Conservation (phyloP, 1,140 invertebrate species). For the Reticulitermes speratus region DNA sequence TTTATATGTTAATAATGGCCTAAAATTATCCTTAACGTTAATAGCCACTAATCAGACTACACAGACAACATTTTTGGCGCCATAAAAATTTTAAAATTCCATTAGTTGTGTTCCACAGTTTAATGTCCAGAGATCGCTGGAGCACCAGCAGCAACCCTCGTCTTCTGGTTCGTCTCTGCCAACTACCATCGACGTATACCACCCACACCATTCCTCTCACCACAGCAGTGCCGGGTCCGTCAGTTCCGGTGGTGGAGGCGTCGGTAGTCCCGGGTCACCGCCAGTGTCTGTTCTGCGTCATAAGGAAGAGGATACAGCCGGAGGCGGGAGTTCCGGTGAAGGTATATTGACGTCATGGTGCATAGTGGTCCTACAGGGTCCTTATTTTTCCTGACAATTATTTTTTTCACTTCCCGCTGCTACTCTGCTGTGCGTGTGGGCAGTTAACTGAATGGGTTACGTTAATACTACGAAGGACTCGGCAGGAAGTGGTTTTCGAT, state of each 20-base stretch:
- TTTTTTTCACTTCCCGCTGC: too few species aligned
- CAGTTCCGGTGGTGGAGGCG: constrained; percentile 38
- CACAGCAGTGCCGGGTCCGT: constrained; percentile 35
- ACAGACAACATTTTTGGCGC: too few species aligned
- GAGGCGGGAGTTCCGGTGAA: constrained; percentile 35
- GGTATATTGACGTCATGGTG: neutral
- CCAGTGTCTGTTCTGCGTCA: constrained; percentile 24
- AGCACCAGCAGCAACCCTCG: neutral
- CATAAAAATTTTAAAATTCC: too few species aligned
- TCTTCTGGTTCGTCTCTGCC: neutral
- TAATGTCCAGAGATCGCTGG: constrained; percentile 31
- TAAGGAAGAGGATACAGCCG: constrained; percentile 34
- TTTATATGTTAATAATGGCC: too few species aligned
- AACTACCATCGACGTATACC: constrained; percentile 16
- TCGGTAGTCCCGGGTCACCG: constrained; percentile 37
- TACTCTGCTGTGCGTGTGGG: too few species aligned
- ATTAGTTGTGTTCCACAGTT: constrained; percentile 28
- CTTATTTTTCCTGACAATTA: neutral
- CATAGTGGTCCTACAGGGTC: too few species aligned
- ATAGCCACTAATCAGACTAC: too few species aligned
- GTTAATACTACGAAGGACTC: too few species aligned
- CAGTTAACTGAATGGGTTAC: too few species aligned
- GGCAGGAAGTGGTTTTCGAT: too few species aligned
- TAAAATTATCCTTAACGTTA: too few species aligned
- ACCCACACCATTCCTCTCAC: constrained; percentile 29